Conservation (phyloP, 2,888 invertebrate genomes). For the Chalcosyrphus nemorum region DNA sequence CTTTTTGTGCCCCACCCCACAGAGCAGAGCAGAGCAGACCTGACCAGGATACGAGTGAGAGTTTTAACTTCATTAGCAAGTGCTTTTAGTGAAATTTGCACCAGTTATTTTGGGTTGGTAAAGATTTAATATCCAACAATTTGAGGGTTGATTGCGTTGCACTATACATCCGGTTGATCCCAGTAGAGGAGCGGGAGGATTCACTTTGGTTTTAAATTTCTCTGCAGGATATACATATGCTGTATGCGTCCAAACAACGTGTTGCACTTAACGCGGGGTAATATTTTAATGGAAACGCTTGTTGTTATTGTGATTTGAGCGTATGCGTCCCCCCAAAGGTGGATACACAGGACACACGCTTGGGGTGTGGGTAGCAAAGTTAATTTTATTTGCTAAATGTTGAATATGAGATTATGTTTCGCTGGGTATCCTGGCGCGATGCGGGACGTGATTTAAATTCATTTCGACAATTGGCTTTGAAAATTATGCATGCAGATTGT, state of each 20-base stretch:
- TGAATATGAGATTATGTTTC: slow-evolving; percentile 68
- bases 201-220: slow-evolving; percentile 15
- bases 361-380: slow-evolving; percentile 12
- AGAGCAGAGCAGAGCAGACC: neutral
- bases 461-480: slow-evolving; percentile 72
- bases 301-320: slow-evolving; percentile 26
- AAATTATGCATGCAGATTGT: slow-evolving; percentile 71
- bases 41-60: slow-evolving; percentile 50
- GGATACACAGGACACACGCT: neutral
- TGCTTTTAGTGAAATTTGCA: slow-evolving; percentile 68
- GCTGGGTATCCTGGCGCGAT: slow-evolving; percentile 5
- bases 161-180: slow-evolving; percentile 31
- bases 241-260: slow-evolving; percentile 58
- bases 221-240: neutral
- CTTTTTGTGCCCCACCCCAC: slow-evolving; percentile 20
- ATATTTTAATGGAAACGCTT: slow-evolving; percentile 66
- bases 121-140: slow-evolving; percentile 67
- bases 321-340: slow-evolving; percentile 1
- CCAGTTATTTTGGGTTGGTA: slow-evolving; percentile 58
- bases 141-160: slow-evolving; percentile 66
- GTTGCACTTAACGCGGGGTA: slow-evolving; percentile 67
- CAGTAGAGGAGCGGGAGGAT: neutral
- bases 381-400: slow-evolving; percentile 71
- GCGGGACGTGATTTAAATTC: slow-evolving; percentile 70
- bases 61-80: slow-evolving; percentile 69